phyloP scores from a whole-genome alignment of 2,113 vertebrate species.

The Pelodiscus sinensis region DNA sequence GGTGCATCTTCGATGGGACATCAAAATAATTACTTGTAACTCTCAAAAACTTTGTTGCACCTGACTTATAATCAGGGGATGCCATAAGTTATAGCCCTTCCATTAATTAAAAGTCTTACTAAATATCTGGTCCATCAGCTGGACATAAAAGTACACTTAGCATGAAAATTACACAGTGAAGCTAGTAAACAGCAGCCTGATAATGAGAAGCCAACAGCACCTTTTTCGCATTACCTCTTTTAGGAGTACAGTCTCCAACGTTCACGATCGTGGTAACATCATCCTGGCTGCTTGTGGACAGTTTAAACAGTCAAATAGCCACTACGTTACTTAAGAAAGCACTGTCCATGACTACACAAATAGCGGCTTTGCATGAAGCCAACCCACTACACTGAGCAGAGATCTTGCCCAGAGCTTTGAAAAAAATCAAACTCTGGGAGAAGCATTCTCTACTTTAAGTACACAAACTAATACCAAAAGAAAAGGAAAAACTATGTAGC shows the following conservation, averaged over 20 bases:
- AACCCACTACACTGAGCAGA: background rate
- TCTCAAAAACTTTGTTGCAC: background rate
- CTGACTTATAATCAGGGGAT: fast-evolving
- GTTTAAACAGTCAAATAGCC: background rate
- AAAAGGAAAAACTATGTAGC: too few species aligned
- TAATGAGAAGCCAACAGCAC: background rate
- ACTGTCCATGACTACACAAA: background rate
- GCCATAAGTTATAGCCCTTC: background rate
- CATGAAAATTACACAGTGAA: background rate
- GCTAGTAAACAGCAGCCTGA: background rate
- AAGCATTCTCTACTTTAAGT: background rate
- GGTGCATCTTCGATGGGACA: background rate
- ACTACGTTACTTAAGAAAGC: background rate
- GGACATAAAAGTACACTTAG: background rate
- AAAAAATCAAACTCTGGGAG: background rate
- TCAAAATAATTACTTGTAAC: background rate
- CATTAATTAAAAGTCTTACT: background rate
- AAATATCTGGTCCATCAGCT: background rate
- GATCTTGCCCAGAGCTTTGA: background rate
- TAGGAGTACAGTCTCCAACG: background rate
- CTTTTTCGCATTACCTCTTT: background rate
- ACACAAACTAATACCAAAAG: background rate
- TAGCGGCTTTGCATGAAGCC: background rate
- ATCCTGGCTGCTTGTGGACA: background rate
- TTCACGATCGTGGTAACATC: background rate